Evolutionary conservation across 2,888 invertebrate genomes (phyloP), one percentile per base, ranked within the genome.

Genomic region (Eubasilissa splendida): DNA sequence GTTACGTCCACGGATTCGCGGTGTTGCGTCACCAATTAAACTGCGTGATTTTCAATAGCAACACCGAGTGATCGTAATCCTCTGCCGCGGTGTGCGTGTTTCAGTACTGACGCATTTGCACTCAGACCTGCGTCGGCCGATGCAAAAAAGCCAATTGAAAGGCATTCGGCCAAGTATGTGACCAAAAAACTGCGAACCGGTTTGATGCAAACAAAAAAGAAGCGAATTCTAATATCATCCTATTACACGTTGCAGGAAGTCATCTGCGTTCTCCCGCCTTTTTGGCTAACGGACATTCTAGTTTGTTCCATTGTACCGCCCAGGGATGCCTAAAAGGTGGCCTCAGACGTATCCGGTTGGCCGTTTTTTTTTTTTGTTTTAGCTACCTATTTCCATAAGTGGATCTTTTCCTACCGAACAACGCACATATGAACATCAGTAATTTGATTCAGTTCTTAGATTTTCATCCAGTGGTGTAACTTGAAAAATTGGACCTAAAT

Each of bases 211-310:
- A 59, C 22, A 56, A 70, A 80, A 75, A 60, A 80, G 52, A 52
- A 76, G 56, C 14, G 42, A 53, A 70, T 76, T 76, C 68, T 76
- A 68, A 80, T 78, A 73, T 63, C 73, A 58, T 76, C 80, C 76
- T 80, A 80, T 68, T 76, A 76, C 71, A 77, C 73, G 65, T 73
- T 77, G 76, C 80, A 80, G 80, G 80, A 80, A 80, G 80, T 80
- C 71, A 66, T 73, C 73, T 33, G 52, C 71, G 79, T 66, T 80
- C 54, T 70, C 77, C 80, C 77, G 66, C 77, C 80, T 77, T 71
- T 74, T 77, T 33, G 70, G 77, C 74, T 80, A 77, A 80, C 80
- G 80, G 80, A 80, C 77, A 73, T 74, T 77, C 63, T 14, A 65
- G 74, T 76, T 77, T 59, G 71, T 76, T 80, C 60, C 63, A 70